Percentiles rank a stretch among this genome's conserved stretches.
Conservation (phyloP, 2,888 invertebrate species). For the Drosophila bunnanda region DNA sequence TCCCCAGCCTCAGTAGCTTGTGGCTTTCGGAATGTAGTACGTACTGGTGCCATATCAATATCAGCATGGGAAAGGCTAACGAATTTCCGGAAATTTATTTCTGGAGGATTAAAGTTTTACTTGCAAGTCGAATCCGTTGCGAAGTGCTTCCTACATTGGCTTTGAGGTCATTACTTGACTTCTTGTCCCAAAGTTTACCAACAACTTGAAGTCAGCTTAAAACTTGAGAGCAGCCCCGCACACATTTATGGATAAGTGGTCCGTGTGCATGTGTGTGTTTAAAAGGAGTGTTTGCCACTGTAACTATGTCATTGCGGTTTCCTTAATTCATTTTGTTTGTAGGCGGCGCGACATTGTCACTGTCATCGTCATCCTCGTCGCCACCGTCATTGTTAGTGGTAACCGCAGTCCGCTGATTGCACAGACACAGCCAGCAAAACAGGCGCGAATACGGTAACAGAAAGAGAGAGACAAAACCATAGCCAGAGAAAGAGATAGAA, state of each 20-base stretch:
- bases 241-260: constrained; percentile 19
- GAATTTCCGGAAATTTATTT: constrained; percentile 41
- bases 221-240: constrained; percentile 32
- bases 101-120: constrained; percentile 35
- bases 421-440: constrained; percentile 7
- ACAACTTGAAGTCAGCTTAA: constrained; percentile 47
- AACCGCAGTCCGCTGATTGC: constrained; percentile 61
- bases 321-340: constrained; percentile 80
- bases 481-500: constrained; percentile 7
- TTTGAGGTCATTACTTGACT: constrained; percentile 56
- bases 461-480: constrained; percentile 2
- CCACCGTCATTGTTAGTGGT: constrained; percentile 55
- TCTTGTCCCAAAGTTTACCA: constrained; percentile 45
- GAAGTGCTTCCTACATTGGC: constrained; percentile 43
- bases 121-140: constrained; percentile 22
- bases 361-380: constrained; percentile 48
- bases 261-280: constrained; percentile 13
- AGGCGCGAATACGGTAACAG: not conserved
- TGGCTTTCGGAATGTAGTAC: not conserved
- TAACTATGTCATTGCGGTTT: constrained; percentile 79
- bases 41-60: constrained; percentile 13
- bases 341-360: constrained; percentile 61
- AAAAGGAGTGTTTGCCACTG: constrained; percentile 49
- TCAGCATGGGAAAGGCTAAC: constrained; percentile 14
- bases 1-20: constrained; percentile 17